Conservation (phyloP, 2,113 vertebrate genomes). For the Meleagris gallopavo region DNA sequence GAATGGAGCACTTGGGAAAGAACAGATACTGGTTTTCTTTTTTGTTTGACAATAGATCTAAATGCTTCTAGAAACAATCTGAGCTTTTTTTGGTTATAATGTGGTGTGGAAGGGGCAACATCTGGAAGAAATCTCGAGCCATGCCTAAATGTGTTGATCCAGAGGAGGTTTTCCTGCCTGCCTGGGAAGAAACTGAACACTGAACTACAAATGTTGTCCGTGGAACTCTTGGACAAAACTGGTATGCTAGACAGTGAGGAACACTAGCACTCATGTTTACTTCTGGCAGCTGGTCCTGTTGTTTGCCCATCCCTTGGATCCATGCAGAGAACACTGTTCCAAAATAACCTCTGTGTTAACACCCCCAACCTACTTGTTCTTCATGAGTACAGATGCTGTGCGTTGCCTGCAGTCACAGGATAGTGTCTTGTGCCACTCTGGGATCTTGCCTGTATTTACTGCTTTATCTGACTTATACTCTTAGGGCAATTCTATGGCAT, state of each 20-base stretch:
- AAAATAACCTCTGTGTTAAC: neutral
- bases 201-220: neutral
- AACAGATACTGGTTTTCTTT: neutral
- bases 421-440: neutral
- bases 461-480: neutral
- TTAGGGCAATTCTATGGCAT: neutral
- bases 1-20: neutral
- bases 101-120: too few species aligned
- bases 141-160: neutral
- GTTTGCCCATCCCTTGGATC: accelerated
- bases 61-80: neutral
- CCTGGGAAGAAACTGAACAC: neutral
- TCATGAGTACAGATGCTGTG: neutral
- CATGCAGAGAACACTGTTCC: neutral
- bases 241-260: neutral
- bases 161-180: neutral
- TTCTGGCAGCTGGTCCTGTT: neutral
- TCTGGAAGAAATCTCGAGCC: neutral
- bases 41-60: neutral
- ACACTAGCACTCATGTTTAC: neutral
- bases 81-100: too few species aligned
- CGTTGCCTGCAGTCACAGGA: neutral
- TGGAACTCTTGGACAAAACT: neutral
- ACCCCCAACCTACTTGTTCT: neutral
- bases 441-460: neutral